Evolutionary conservation across 2,113 vertebrate species (phyloP), one percentile per base, ranked within the genome.

Genomic region (Sphaerodactylus townsendi): DNA sequence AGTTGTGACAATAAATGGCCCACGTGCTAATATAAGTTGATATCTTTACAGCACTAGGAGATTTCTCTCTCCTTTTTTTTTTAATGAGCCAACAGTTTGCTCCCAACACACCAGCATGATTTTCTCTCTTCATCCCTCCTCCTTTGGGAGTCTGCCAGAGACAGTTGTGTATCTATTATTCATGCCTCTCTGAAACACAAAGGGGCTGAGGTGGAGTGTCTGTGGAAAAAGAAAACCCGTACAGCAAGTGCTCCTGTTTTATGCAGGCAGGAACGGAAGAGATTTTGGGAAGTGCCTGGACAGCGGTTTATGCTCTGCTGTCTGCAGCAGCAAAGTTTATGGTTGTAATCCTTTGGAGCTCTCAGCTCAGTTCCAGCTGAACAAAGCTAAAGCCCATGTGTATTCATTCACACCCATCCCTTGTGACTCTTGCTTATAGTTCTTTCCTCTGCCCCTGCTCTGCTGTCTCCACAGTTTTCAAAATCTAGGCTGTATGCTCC

Each of bases 161-260:
- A n/a, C 68, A 62, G 66, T 62, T 30, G 37, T 72, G 53, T 35
- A 72, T 85, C 62, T 85, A 85, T 85, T 72, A 79, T 85, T 72
- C 41, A 85, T 85, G 53, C 39, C 41, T 64, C 75, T 72, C 56
- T 2, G 56, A 62, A 70, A 78, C 65, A 35, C 66, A 77, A 78
- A 85, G 50, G 56, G 48, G 23, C 68, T 15, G 59, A 48, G 21
- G 10, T 17, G 62, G 37, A 1, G 39, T 50, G 39, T 53, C 59
- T 73, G 53, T 48, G 21, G 53, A 17, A 56, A 56, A 69, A 79
- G 41, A 78, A 30, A 25, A 62, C 41, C 59, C 25, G 48, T 37
- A 35, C 30, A 64, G 37, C 50, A 48, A 48, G 69, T 33, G 37
- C 72, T 71, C 83, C 25, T 37, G n/a, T 50, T 66, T 17, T 11